Evolutionary conservation across 2,113 vertebrate species (phyloP), one percentile per base, ranked within the genome.

Genomic region (Misgurnus anguillicaudatus): DNA sequence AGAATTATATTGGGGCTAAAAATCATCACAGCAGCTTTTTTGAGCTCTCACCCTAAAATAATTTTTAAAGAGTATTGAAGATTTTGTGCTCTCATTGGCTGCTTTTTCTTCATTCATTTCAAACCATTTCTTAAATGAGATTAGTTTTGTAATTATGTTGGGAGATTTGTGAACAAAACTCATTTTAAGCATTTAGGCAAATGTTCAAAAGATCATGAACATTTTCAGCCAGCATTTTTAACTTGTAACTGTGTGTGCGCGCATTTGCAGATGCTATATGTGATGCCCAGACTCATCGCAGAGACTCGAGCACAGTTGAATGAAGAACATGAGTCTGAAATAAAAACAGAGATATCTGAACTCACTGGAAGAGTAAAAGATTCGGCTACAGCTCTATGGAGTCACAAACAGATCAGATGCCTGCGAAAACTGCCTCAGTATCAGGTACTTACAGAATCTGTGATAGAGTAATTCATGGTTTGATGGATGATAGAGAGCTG

Each of bases 331-430:
- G 0, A 71, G 72, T 21, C 14, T 82, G 17, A 80, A 8, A 78
- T 2, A 48, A 82, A 94, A 94, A 76, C 39, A 0, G 79, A 84
- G 14, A 7, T 85, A 39, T 84, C 84, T 0, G 86, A 84, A 48
- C 47, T 81, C 19, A 66, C 73, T 0, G 77, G 45, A 3, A 86
- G 79, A 76, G 93, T 89, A 92, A 90, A 14, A 21, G 89, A 62
- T 55, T 91, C 94, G 0, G 91, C 92, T 0, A 85, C 89, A 69
- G 70, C 81, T 11, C 83, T 98, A 0, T 99, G 96, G 96, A 92
- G 62, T 55, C 90, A 93, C n/a, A 8, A 73, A 1, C 8, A 5
- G 1, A 93, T 98, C 80, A 83, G 60, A 0, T 88, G 88, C 55
- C 88, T 96, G 10, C 0, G 87, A 57, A 84, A 82, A 61, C 80